Conservation (phyloP, 2,797 vertebrate species). For the Erithacus rubecula region DNA sequence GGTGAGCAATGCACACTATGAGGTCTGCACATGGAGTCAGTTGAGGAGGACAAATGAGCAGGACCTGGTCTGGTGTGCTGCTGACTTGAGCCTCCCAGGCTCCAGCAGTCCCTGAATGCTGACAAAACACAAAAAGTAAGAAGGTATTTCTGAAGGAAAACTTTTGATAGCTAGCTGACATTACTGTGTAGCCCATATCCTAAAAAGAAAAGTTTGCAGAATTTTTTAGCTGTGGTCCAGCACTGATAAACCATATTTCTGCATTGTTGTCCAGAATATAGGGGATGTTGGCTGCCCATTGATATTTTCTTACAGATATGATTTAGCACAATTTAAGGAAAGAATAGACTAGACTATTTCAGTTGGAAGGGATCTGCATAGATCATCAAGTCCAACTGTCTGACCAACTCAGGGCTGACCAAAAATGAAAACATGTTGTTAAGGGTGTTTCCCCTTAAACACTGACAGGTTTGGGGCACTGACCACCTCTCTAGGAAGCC, state of each 20-base stretch:
- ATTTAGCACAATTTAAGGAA: background rate
- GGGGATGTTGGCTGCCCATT: background rate
- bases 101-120: background rate
- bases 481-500: background rate
- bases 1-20: background rate
- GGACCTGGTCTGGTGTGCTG: background rate
- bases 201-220: background rate
- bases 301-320: background rate
- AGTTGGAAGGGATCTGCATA: background rate
- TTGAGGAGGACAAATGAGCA: background rate
- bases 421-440: background rate
- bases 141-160: background rate
- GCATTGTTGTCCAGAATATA: background rate
- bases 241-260: background rate
- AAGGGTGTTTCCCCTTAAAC: background rate
- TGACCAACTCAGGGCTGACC: background rate
- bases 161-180: background rate
- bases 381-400: background rate
- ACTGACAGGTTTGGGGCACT: background rate
- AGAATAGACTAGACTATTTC: background rate
- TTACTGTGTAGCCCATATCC: background rate
- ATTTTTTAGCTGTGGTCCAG: background rate
- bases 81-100: background rate
- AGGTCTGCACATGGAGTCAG: background rate
- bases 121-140: background rate